Conservation (phyloP, 2,888 invertebrate species). For the Orgyia antiqua region DNA sequence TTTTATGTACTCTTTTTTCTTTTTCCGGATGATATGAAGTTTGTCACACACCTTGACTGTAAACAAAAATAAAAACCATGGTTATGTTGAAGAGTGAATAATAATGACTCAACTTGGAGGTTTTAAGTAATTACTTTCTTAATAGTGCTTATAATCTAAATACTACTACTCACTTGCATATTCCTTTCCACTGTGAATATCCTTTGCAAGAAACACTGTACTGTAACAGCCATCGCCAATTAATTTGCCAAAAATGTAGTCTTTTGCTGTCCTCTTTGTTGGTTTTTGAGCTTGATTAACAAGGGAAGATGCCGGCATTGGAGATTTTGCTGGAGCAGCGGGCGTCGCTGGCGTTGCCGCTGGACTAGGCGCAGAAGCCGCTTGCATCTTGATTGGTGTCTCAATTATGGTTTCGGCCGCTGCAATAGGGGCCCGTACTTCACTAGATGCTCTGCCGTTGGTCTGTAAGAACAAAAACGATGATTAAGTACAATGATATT, state of each 20-base stretch:
- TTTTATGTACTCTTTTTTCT: constrained; percentile 94
- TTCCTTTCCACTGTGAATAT: constrained; percentile 92
- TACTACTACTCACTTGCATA: constrained; percentile 90
- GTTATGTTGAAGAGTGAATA: no score
- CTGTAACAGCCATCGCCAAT: constrained; percentile 99
- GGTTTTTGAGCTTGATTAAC: constrained; percentile 60
- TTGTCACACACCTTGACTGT: constrained; percentile 99
- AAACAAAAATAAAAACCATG: no score
- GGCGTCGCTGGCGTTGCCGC: constrained; percentile 54
- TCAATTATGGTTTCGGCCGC: constrained; percentile 72
- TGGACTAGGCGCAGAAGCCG: constrained; percentile 65
- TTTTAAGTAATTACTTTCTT: not conserved
- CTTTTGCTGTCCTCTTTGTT: constrained; percentile 86
- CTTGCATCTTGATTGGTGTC: constrained; percentile 72
- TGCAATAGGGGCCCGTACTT: constrained; percentile 73
- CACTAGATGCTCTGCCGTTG: constrained; percentile 59
- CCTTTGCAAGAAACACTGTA: constrained; percentile 95
- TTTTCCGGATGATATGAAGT: constrained; percentile 93
- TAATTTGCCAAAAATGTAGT: constrained; percentile 96
- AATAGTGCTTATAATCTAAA: not conserved
- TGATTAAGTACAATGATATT: constrained; percentile 15
- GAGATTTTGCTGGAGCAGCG: constrained; percentile 51
- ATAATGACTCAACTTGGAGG: no score
- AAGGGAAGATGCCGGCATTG: constrained; percentile 62
- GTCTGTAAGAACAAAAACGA: constrained; percentile 53